phyloP scores from a whole-genome alignment of 2,113 vertebrate species.

The Erythrocercus mccallii region DNA sequence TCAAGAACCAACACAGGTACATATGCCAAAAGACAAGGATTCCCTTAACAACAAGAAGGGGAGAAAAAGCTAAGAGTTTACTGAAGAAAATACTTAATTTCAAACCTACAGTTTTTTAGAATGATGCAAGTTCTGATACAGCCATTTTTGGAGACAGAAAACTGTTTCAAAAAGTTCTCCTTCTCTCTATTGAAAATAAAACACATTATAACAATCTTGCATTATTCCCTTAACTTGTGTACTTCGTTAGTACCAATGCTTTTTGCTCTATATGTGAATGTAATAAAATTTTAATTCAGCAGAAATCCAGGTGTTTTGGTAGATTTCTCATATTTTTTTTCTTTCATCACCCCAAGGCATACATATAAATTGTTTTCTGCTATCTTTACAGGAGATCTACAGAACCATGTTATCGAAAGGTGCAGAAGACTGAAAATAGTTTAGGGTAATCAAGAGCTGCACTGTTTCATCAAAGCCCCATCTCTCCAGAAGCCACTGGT shows the following conservation, averaged over 20 bases:
- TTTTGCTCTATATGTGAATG: not conserved
- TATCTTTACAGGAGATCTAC: conserved; percentile 12
- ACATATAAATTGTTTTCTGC: conserved; percentile 17
- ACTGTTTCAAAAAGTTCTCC: not conserved
- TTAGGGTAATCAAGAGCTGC: not conserved
- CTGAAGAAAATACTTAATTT: not conserved
- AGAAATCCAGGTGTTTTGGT: conserved; percentile 16
- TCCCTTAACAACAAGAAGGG: not conserved
- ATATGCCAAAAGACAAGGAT: not conserved
- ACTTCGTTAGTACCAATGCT: not conserved
- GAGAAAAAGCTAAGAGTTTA: not conserved
- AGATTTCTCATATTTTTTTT: not conserved
- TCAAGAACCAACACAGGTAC: not conserved
- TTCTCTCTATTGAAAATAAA: not conserved
- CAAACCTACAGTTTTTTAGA: not conserved
- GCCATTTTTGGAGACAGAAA: not conserved
- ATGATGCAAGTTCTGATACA: not conserved
- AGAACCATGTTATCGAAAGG: not conserved
- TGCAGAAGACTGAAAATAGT: not conserved
- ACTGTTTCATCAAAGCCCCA: not conserved
- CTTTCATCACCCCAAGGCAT: not conserved
- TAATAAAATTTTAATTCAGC: not conserved
- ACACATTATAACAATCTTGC: not conserved
- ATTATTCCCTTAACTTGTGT: not conserved
- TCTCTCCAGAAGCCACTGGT: not conserved